A percentile compares a stretch with the other conserved stretches of the same genome.
These are phyloP conservation scores for Eledone cirrhosa DNA, from an alignment of 2,888 invertebrate genomes.

Conservation along the genomic window DNA sequence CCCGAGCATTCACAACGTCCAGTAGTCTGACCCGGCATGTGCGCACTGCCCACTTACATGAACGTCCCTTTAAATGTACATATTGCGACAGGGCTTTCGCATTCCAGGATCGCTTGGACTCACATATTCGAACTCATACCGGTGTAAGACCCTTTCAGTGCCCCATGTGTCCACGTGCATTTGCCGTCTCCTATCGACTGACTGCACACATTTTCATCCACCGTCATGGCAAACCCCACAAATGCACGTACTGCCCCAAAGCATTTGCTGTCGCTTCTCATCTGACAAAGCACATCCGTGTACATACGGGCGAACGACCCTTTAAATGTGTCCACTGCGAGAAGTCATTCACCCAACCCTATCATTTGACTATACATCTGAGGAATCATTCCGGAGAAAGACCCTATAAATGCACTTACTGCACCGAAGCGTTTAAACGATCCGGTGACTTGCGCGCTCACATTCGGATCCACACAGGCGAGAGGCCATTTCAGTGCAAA, in stretches of 20 bases:
- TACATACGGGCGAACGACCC: not conserved
- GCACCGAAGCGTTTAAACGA: not conserved
- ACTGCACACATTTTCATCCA: conserved; percentile 4
- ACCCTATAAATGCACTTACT: conserved; percentile 11
- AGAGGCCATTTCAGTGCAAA: conserved; percentile 15
- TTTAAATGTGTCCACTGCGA: conserved; percentile 18
- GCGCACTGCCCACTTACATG: conserved; percentile 1
- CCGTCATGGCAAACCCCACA: conserved; percentile 3
- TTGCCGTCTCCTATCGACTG: conserved; percentile 15
- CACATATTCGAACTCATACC: not conserved
- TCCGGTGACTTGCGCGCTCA: conserved; percentile 13
- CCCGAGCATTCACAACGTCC: not conserved
- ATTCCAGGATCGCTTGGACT: conserved; percentile 25
- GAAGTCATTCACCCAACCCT: not conserved
- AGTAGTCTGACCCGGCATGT: conserved; percentile 13
- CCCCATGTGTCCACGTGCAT: conserved; percentile 5
- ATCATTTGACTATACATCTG: conserved; percentile 10
- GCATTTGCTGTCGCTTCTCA: conserved; percentile 5
- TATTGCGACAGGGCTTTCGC: conserved; percentile 10
- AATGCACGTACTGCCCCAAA: not conserved
- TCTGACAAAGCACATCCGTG: conserved; percentile 12
- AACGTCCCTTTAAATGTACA: conserved; percentile 14
- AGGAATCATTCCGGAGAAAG: conserved; percentile 9
- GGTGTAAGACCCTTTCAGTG: conserved; percentile 15
- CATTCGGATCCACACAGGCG: not conserved